A percentile compares a stretch with the other conserved stretches of the same genome.
Conservation (phyloP, 2,888 invertebrate genomes). For the Stegophylla sp. region DNA sequence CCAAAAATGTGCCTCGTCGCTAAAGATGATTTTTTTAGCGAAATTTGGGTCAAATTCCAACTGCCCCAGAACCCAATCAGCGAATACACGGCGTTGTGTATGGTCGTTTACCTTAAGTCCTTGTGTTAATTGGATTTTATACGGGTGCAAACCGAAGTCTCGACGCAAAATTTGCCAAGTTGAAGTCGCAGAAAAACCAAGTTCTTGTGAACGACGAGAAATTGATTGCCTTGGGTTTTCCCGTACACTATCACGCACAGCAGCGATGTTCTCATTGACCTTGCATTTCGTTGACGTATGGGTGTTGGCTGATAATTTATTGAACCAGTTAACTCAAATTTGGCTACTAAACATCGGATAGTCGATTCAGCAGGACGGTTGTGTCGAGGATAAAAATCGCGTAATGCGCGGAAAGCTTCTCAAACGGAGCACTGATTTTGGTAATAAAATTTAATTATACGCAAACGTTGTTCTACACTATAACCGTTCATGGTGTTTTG, state of each 20-base stretch:
- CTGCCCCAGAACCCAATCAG: neutral
- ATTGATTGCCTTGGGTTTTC: constrained; percentile 63
- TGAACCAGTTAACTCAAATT: constrained; percentile 13
- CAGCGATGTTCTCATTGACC: constrained; percentile 63
- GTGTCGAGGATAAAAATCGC: constrained; percentile 7
- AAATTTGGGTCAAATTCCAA: constrained; percentile 20
- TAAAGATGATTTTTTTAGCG: too few species aligned
- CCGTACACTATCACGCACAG: constrained; percentile 57
- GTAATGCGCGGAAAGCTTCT: neutral
- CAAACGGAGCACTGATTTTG: neutral
- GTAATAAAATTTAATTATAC: neutral
- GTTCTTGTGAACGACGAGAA: constrained; percentile 62
- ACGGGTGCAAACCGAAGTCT: constrained; percentile 59
- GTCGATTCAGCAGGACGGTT: neutral
- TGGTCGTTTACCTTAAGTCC: constrained; percentile 59
- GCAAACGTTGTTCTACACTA: neutral
- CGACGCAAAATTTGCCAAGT: constrained; percentile 61
- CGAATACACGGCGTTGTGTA: neutral
- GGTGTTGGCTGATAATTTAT: constrained; percentile 60
- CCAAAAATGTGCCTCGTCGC: too few species aligned
- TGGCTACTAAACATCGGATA: constrained; percentile 5
- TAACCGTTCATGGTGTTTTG: neutral
- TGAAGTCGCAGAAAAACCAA: constrained; percentile 63
- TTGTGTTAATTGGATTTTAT: constrained; percentile 61
- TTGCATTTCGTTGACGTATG: constrained; percentile 62